Base-by-base conservation (phyloP, 2,113 vertebrate genomes). In the Lota lota region DNA sequence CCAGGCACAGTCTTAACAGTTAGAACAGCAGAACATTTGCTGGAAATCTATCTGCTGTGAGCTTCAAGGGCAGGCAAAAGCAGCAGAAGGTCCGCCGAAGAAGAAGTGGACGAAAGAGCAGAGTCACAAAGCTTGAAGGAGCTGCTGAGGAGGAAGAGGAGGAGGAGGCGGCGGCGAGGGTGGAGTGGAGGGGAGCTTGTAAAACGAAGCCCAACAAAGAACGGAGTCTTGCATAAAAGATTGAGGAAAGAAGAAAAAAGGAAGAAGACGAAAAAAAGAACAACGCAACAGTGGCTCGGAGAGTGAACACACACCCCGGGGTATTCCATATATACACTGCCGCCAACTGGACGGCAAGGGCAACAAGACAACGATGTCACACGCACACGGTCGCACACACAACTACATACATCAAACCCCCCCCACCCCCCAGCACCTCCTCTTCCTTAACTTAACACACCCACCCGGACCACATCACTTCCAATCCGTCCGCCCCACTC, bases 181-280 rank as follows among this genome's bases (percentile, higher is more conserved):
- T 19, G 47, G 60, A 51, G 47, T 5, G 40, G 40, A 3, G 63
- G 4, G 14, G 19, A 60, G 60, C 19, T 64, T 1, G 51, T 71
- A 82, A 79, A 85, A 82, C 78, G 0, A 62, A 78, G 33, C 69
- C 47, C 12, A 70, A 77, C 83, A 75, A 78, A 51, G 63, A 63
- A 63, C 62, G 61, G 40, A 79, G 82, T 76, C 11, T 50, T 51
- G 59, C 54, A 62, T 70, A 74, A 71, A 10, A 11, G 12, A 47
- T 47, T 10, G 40, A 47, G 40, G 12, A 47, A 47, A 47, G 40
- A 10, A 47, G 12, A 47, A 47, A 47, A 47, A 47, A 10, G 40
- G 40, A 47, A 14, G 40, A 10, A 14, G 40, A 47, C 7, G 40
- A 47, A 47, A 14, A 10, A 47, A 6, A 11, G 40, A 47, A 1